A percentile compares a stretch with the other conserved stretches of the same genome.
Conservation (phyloP, 2,113 vertebrate species). For the Cyphomyrus discorhynchus region DNA sequence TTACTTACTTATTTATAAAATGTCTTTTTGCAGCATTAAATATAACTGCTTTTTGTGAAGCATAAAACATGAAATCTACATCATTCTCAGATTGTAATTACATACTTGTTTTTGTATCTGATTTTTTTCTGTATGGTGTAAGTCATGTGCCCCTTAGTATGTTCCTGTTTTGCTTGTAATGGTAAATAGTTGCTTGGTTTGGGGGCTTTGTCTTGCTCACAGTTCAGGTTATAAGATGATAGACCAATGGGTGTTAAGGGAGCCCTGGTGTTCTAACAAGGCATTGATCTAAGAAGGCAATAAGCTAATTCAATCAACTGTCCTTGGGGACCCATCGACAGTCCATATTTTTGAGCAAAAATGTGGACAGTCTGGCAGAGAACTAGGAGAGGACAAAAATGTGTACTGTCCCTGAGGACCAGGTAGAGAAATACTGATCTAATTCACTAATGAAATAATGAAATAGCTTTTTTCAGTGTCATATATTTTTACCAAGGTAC, state of each 20-base stretch:
- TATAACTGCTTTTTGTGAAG: neutral
- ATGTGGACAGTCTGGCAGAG: neutral
- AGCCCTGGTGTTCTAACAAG: neutral
- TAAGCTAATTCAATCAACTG: neutral
- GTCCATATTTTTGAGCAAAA: neutral
- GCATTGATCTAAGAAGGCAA: neutral
- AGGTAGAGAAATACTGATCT: constrained; percentile 3
- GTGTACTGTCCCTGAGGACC: neutral
- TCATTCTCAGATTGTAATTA: neutral
- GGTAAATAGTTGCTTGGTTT: neutral
- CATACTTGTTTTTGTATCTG: neutral
- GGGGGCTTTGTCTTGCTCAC: neutral
- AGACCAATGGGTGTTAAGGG: neutral
- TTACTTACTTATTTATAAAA: neutral
- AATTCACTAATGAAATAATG: constrained; percentile 21
- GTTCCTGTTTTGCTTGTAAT: neutral
- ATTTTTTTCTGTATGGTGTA: neutral
- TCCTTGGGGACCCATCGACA: neutral
- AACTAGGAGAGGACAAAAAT: neutral
- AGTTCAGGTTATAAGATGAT: neutral
- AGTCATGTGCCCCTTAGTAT: neutral
- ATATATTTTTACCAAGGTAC: neutral
- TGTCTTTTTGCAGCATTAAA: neutral
- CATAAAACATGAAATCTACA: neutral
- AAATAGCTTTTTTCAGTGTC: constrained; percentile 11